Percentiles rank a stretch among this genome's conserved stretches.
These are phyloP conservation scores for Atta cephalotes DNA, from an alignment of 1,140 invertebrate species.

Conservation along the genomic window DNA sequence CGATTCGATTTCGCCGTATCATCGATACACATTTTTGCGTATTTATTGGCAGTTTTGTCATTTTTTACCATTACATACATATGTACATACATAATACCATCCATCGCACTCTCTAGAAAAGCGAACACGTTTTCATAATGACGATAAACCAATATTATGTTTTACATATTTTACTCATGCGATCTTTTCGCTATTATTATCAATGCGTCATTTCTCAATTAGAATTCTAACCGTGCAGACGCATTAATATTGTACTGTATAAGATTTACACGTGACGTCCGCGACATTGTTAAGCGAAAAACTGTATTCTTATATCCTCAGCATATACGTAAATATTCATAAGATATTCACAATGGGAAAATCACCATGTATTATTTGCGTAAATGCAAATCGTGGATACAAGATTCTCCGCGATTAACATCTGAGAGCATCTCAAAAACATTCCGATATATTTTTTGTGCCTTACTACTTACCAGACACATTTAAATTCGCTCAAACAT, in stretches of 20 bases:
- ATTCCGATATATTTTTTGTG: conserved; percentile 3
- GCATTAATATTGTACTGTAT: no score
- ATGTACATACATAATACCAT: neutral
- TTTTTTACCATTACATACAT: neutral
- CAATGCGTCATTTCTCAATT: conserved; percentile 30
- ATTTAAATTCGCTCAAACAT: neutral
- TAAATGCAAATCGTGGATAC: conserved; percentile 37
- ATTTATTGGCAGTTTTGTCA: conserved; percentile 25
- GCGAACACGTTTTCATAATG: neutral
- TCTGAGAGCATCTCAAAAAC: neutral
- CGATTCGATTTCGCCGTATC: conserved; percentile 2
- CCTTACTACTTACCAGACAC: no score
- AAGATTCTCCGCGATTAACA: neutral
- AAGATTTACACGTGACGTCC: neutral
- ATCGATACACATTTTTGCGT: conserved; percentile 8
- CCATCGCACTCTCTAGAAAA: conserved; percentile 12
- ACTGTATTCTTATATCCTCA: neutral
- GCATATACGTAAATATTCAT: no score
- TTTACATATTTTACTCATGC: neutral
- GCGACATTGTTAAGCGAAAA: conserved; percentile 2
- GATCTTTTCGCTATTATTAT: neutral
- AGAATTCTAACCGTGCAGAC: neutral
- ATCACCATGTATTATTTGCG: conserved; percentile 6
- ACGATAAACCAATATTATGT: neutral
- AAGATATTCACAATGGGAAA: neutral